Conservation (phyloP, 2,888 invertebrate genomes). For the Lutraria lutraria region DNA sequence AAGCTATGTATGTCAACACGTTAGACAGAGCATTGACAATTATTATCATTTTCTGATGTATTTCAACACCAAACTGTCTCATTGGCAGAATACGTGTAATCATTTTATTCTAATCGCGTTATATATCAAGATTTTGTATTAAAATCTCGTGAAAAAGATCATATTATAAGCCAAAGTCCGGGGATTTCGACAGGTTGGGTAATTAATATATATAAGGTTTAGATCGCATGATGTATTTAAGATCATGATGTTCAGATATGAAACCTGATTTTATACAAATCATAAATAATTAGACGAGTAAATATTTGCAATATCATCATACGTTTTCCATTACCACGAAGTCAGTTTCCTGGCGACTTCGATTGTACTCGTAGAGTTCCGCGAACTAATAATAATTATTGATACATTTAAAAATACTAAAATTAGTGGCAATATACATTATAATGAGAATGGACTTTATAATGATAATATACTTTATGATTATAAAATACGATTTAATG, state of each 20-base stretch:
- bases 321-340: background rate
- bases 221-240: background rate
- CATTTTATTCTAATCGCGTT: background rate
- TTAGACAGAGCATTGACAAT: background rate
- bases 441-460: too few species aligned
- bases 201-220: conserved; percentile 5
- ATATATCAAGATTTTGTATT: conserved; percentile 11
- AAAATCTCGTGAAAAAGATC: background rate
- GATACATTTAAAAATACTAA: too few species aligned
- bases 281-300: background rate
- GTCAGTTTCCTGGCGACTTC: background rate
- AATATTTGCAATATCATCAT: background rate
- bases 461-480: too few species aligned
- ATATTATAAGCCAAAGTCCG: conserved; percentile 14
- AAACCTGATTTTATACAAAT: background rate
- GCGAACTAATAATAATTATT: too few species aligned
- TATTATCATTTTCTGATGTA: background rate
- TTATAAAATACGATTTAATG: too few species aligned
- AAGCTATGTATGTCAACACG: background rate
- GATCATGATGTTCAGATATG: background rate
- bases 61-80: conserved; percentile 6
- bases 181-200: background rate
- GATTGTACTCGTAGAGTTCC: too few species aligned
- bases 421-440: too few species aligned
- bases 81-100: background rate